Evolutionary conservation across 2,113 vertebrate genomes (phyloP).

Genomic region (Octodon degus): DNA sequence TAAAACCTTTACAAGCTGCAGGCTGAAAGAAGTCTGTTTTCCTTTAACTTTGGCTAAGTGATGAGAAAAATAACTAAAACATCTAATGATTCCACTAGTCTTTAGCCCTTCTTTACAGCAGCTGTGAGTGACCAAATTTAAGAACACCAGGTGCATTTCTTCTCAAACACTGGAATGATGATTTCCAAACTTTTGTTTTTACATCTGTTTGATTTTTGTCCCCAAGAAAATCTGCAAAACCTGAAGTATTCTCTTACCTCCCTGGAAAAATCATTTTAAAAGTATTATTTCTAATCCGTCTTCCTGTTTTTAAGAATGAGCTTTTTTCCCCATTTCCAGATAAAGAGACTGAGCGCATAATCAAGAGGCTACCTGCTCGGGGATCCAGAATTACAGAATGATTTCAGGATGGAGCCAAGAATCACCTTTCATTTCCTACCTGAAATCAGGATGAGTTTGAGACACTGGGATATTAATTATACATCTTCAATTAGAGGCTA

Average conservation of each 20-base stretch:
- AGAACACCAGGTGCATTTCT: neutral
- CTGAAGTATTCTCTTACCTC: neutral
- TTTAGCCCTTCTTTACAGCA: neutral
- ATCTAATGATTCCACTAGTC: neutral
- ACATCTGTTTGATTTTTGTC: neutral
- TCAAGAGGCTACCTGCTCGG: neutral
- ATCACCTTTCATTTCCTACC: slow-evolving; percentile 21
- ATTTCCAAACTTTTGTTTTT: neutral
- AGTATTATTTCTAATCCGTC: slow-evolving; percentile 1
- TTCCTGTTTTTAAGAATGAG: neutral
- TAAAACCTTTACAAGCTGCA: neutral
- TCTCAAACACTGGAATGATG: neutral
- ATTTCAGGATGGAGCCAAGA: neutral
- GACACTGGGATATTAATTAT: neutral
- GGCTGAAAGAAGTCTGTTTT: neutral
- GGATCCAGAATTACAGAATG: neutral
- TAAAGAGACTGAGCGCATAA: slow-evolving; percentile 23
- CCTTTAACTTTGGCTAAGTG: neutral
- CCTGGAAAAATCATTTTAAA: neutral
- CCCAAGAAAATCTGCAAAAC: neutral
- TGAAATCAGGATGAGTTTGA: neutral
- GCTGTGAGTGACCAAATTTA: neutral
- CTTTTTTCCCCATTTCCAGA: slow-evolving; percentile 43
- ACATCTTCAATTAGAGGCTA: neutral
- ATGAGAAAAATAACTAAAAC: neutral